Base-by-base conservation (phyloP, 2,797 vertebrate species). In the Cottoperca gobio region DNA sequence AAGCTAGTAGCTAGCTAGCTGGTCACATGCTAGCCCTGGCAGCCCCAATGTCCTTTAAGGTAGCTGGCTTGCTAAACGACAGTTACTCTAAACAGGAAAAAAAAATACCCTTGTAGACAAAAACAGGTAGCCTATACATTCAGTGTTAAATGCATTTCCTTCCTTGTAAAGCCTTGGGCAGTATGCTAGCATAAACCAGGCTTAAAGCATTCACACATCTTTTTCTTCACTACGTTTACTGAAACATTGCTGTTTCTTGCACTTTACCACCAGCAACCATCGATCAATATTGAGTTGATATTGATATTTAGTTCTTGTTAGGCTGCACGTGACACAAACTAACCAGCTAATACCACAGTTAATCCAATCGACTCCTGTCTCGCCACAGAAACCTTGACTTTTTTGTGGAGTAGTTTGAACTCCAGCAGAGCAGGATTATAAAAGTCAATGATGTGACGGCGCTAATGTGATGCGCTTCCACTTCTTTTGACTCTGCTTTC, bases 401-500 rank as follows among this genome's bases (percentile, higher is more conserved):
- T 42, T 28, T 28, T 13, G 16, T 52, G 16, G 16, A 26, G 16
- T 8, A 8, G 1, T n/a, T n/a, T 24, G 1, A 60, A 42, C 24
- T 61, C 40, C 3, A 28, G 40, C 40, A 28, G 40, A 43, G 24
- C 39, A 43, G 17, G 0, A 61, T 26, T 28, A 4, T 60, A 43
- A 13, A 60, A 45, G 17, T 11, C 2, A 26, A 46, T 33, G 43
- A 62, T 33, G 42, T 48, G 43, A 63, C 28, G 10, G 33, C 11
- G 8, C 37, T 42, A 4, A 54, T 43, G 24, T 55, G 40, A 54
- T 6, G 13, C 5, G 5, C 39, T 19, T 37, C 31, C 14, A 49
- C 61, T 40, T 52, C 35, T 53, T 43, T 52, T 39, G 23, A 66
- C 39, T 66, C 35, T 6, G 37, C 54, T 24, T 17, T 53, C n/a